Evolutionary conservation across 1,140 invertebrate genomes (phyloP).

Genomic region (Nylanderia fulva): DNA sequence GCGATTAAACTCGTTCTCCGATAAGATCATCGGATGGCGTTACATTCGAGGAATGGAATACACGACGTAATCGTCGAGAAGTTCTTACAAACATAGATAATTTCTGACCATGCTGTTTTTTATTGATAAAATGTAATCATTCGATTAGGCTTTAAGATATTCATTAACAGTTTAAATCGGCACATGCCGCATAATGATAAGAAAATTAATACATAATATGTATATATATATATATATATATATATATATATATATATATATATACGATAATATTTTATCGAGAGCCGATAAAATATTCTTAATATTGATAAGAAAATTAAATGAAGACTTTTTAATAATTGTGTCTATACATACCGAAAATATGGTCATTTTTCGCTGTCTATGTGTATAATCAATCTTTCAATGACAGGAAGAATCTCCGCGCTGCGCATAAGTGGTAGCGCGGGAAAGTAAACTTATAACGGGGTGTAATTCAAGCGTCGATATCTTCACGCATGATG

Average conservation of each 20-base stretch:
- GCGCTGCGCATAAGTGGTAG: neutral
- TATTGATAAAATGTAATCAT: neutral
- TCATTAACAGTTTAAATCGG: neutral
- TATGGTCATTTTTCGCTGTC: neutral
- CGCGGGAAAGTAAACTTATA: conserved; percentile 65
- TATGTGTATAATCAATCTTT: conserved; percentile 44
- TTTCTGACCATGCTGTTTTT: neutral
- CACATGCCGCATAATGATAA: neutral
- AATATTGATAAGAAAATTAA: neutral
- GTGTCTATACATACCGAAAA: neutral
- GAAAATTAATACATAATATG: too few species aligned
- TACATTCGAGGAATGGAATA: conserved; percentile 57
- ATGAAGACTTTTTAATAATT: neutral
- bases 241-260: too few species aligned
- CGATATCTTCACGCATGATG: conserved; percentile 75
- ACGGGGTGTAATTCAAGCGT: conserved; percentile 66
- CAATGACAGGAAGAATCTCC: conserved; percentile 4
- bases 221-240: too few species aligned
- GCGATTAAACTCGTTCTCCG: conserved; percentile 71
- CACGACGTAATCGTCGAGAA: conserved; percentile 52
- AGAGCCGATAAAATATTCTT: too few species aligned
- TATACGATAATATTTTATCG: too few species aligned
- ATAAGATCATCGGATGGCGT: conserved; percentile 73
- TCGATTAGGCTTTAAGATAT: neutral
- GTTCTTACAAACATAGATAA: conserved; percentile 24